Evolutionary conservation across 2,113 vertebrate genomes (phyloP), one percentile per base, ranked within the genome.

Genomic region (Ochotona princeps): DNA sequence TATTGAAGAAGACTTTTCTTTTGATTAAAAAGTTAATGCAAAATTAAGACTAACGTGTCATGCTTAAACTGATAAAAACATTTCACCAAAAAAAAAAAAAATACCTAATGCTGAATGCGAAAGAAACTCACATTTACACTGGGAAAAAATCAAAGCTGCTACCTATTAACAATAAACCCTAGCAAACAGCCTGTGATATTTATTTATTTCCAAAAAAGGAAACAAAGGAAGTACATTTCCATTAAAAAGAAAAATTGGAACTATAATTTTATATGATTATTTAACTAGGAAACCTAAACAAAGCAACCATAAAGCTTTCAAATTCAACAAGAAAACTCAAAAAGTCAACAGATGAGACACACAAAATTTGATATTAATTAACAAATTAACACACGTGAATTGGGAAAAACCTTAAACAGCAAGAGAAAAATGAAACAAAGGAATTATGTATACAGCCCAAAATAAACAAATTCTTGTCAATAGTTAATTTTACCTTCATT

Each of bases 11-110:
- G 6, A 5, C 92, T 89, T 69, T 57, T 25, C n/a, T 57, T 69
- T 78, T 83, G 65, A 32, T 47, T 88, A 69, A 80, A 91, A 92
- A 76, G 9, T 57, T 38, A 90, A 80, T 21, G 54, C 84, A 85
- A 76, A 8, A 28, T 88, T 84, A 57, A 12, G 13, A 35, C 44
- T 90, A 83, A 87, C 81, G 20, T 76, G 35, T 21, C 7, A 66
- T 69, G 15, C 8, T 44, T 70, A 70, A 63, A 76, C 23, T 65
- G 74, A 84, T 23, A 54, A 67, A 79, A 35, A 78, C 7, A 73
- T 5, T 9, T 23, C 78, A 20, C 61, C 15, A 86, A 9, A 57
- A 70, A 83, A 80, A 32, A 32, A 84, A 83, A 80, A 32, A 32
- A 84, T 61, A 47, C 60, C 21, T 60, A 67, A n/a, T 69, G 47